phyloP scores from a whole-genome alignment of 2,888 invertebrate species.

The Drosophila austrosaltans region DNA sequence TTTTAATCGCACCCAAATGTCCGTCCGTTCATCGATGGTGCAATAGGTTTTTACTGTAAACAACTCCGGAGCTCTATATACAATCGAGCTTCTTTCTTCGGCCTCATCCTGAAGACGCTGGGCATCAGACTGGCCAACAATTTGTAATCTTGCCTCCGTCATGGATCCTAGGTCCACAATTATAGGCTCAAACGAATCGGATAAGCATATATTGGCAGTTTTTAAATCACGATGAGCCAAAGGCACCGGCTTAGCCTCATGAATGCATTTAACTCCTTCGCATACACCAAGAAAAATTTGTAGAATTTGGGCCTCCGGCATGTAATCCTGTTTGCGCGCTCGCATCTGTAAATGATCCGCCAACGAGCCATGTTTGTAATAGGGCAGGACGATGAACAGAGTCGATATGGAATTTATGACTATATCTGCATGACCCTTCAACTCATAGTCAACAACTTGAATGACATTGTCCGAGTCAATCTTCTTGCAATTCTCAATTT shows the following conservation, averaged over 20 bases:
- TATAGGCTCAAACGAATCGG: constrained; percentile 88
- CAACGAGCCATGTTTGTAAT: constrained; percentile 90
- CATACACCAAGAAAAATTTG: constrained; percentile 89
- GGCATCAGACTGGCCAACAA: constrained; percentile 87
- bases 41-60: constrained; percentile 93
- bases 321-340: constrained; percentile 85
- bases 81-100: constrained; percentile 93
- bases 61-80: constrained; percentile 94
- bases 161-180: constrained; percentile 93
- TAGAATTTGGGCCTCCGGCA: constrained; percentile 87
- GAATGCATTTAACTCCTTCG: constrained; percentile 89
- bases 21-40: constrained; percentile 92
- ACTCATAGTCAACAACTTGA: constrained; percentile 88
- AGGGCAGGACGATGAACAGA: constrained; percentile 90
- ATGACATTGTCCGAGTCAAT: constrained; percentile 90
- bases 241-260: constrained; percentile 88
- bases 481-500: constrained; percentile 89
- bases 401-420: constrained; percentile 88
- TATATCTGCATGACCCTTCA: constrained; percentile 87
- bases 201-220: constrained; percentile 92
- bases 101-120: constrained; percentile 90
- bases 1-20: constrained; percentile 87
- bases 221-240: constrained; percentile 93
- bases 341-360: constrained; percentile 88
- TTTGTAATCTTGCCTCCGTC: constrained; percentile 86